Base-by-base conservation (phyloP, 2,888 invertebrate species). In the Hipparchia sbordonii region DNA sequence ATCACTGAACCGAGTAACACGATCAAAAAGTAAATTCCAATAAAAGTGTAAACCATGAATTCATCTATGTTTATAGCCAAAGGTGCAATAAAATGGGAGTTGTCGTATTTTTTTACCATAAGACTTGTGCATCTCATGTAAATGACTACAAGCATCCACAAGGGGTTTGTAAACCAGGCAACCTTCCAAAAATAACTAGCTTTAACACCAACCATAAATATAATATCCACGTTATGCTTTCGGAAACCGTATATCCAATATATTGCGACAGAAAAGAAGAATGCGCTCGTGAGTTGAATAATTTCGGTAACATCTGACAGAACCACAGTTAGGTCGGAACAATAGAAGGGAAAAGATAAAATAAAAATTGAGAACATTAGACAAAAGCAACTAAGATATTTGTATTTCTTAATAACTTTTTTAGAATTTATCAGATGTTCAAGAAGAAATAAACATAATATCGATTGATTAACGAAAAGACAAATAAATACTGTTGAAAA, bases 151-250 rank as follows among this genome's bases (percentile, higher is more conserved):
- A 73, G 6, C 45, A 89, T 75, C 10, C 88, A 70, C 0, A 92
- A n/a, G 0, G 93, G 93, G 79, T 85, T 91, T 2, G 88, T 59
- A 7, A 87, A 8, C 91, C 92, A 92, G 0, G 84, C 72, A 66
- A 87, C 75, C 83, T 89, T 91, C 89, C 88, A 91, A 81, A 87
- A 89, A 63, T 85, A 86, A 71, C 87, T 90, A 0, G 91, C 83
- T 79, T 91, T 93, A 12, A 93, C 85, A 4, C 93, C 93, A 77
- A 92, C 89, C 93, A 93, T 93, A 72, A 92, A 93, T 75, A 87
- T 87, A 59, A 93, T 92, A 74, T 93, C 93, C 13, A 89, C 82
- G 54, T 84, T 89, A 69, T 92, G 92, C 45, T 87, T 88, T 54
- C 84, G 82, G 48, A 85, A 86, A 5, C 91, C 91, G 76, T 93